Evolutionary conservation across 2,888 invertebrate species (phyloP).

Genomic region (Amiota communis): DNA sequence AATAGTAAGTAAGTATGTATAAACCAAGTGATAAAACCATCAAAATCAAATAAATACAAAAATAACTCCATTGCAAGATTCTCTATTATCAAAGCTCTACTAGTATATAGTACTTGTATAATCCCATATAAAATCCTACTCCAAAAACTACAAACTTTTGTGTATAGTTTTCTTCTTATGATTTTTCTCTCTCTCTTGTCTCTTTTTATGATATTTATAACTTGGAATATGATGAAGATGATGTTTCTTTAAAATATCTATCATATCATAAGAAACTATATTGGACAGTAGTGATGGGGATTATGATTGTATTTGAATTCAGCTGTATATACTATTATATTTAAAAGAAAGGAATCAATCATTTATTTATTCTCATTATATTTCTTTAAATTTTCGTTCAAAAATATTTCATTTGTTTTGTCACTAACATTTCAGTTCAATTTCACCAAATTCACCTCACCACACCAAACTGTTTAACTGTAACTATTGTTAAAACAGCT

Average conservation of each 20-base stretch:
- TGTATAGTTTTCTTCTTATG: slow-evolving; percentile 45
- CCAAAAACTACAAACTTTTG: slow-evolving; percentile 45
- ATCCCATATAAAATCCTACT: slow-evolving; percentile 22
- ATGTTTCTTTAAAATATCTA: no score
- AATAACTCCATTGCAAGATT: not conserved
- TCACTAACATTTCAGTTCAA: slow-evolving; percentile 50
- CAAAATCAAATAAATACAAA: slow-evolving; percentile 43
- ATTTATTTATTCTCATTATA: no score
- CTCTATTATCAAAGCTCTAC: no score
- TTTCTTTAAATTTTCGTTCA: no score
- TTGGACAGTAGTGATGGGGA: no score
- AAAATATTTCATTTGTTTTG: slow-evolving; percentile 41
- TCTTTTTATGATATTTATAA: not conserved
- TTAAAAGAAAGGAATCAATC: not conserved
- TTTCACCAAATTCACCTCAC: no score
- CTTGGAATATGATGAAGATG: not conserved
- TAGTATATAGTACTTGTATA: no score
- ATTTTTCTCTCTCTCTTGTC: not conserved
- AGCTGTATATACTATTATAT: no score
- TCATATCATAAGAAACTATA: no score
- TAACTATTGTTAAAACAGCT: not conserved
- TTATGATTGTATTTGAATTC: no score
- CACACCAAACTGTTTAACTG: not conserved
- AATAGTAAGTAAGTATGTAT: slow-evolving; percentile 70
- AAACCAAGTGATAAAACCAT: slow-evolving; percentile 32